A percentile compares a stretch with the other conserved stretches of the same genome.
Conservation (phyloP, 2,888 invertebrate genomes). For the Elegia similella region DNA sequence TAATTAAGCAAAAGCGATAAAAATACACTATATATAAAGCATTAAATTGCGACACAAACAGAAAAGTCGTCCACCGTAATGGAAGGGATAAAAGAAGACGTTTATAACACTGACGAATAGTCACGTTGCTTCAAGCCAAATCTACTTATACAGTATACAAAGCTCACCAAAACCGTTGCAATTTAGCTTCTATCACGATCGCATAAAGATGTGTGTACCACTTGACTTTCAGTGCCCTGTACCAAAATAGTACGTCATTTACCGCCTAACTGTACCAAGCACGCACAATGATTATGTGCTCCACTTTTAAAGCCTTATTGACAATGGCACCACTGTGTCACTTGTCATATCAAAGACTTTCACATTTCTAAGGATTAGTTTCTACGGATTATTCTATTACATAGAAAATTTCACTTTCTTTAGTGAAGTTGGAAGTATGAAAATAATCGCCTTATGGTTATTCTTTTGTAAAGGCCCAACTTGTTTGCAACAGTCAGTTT, state of each 20-base stretch:
- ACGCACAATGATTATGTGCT: slow-evolving; percentile 34
- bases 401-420: slow-evolving; percentile 10
- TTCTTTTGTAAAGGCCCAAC: background rate
- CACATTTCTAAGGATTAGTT: slow-evolving; percentile 25
- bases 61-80: background rate
- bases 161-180: too few relatives aligned
- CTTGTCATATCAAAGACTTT: slow-evolving; percentile 31
- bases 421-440: background rate
- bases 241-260: slow-evolving; percentile 2
- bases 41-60: too few relatives aligned
- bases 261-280: slow-evolving; percentile 33
- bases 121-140: background rate
- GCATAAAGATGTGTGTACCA: too few relatives aligned
- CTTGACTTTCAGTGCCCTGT: background rate
- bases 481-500: too few relatives aligned
- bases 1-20: too few relatives aligned
- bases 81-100: background rate
- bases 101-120: background rate
- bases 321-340: slow-evolving; percentile 26
- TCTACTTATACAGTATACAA: background rate
- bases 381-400: slow-evolving; percentile 13
- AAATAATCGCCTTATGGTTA: slow-evolving; percentile 3
- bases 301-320: slow-evolving; percentile 33
- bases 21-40: too few relatives aligned
- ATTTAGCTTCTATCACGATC: too few relatives aligned